Base-by-base conservation (phyloP, 2,888 invertebrate species). In the Pristionchus entomophagus region DNA sequence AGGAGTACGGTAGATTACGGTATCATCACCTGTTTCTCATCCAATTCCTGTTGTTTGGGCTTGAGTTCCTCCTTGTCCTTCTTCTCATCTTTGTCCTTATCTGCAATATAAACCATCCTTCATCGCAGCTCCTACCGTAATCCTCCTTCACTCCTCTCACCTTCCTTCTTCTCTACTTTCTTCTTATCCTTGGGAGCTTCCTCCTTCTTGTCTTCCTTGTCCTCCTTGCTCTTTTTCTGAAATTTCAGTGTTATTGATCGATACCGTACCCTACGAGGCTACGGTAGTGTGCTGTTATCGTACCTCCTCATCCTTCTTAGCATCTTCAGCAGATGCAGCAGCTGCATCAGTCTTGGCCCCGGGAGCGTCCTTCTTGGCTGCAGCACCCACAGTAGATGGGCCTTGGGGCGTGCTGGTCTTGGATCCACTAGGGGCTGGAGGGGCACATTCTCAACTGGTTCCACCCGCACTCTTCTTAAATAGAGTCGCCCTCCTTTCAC, bases 21-120 rank as follows among this genome's bases (percentile, higher is more conserved):
- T 17, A 65, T n/a, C n/a, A n/a, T n/a, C n/a, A n/a, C 65, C 65
- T 65, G 65, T 17, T 65, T 65, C 65, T 65, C 65, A 32, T 65
- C 65, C 65, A 65, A 65, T 65, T 65, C 65, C 12, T 38, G 35
- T 22, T 35, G 38, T 10, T 69, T 69, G 22, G 35, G 69, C 22
- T 69, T 69, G 29, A 35, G 38, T 69, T 38, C 69, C 22, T 69
- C 69, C 29, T 32, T 62, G 26, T 62, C 26, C 29, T 62, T 45
- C 45, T 45, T 56, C 19, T 56, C 56, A n/a, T 17, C 22, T 56
- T 56, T 56, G n/a, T 56, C n/a, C n/a, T n/a, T n/a, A n/a, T n/a
- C n/a, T n/a, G n/a, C n/a, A n/a, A n/a, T n/a, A n/a, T n/a, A n/a
- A n/a, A n/a, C n/a, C n/a, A n/a, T n/a, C n/a, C 65, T 32, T 65